A percentile compares a stretch with the other conserved stretches of the same genome.
These are phyloP conservation scores for Gambusia holbrooki DNA, from an alignment of 2,113 vertebrate species.

Conservation along the genomic window DNA sequence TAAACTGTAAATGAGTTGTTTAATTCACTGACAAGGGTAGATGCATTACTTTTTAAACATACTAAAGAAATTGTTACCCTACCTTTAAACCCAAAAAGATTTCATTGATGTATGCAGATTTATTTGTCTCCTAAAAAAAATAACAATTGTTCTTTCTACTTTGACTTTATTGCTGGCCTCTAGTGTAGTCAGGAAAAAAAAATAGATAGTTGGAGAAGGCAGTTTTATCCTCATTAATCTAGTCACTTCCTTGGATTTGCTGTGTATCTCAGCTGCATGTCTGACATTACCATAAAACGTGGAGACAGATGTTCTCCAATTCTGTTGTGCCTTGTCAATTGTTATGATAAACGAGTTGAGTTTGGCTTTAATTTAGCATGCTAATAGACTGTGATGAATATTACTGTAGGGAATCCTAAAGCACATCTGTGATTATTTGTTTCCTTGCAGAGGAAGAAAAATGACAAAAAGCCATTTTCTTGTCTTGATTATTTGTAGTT, in stretches of 20 bases:
- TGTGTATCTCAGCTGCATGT: constrained; percentile 1
- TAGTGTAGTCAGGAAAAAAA: background rate
- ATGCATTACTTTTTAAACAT: background rate
- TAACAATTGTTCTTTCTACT: no score
- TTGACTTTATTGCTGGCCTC: background rate
- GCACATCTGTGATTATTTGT: constrained; percentile 37
- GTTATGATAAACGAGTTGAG: constrained; percentile 34
- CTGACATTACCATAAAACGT: constrained; percentile 14
- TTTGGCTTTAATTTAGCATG: constrained; percentile 43
- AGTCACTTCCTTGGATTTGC: background rate
- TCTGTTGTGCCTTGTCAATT: constrained; percentile 27
- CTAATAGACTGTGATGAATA: constrained; percentile 46
- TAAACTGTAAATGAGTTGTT: background rate
- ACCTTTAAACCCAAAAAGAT: background rate
- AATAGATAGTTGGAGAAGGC: no score
- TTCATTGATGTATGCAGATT: background rate
- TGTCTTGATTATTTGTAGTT: constrained; percentile 24
- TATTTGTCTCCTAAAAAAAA: background rate
- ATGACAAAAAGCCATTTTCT: constrained; percentile 25
- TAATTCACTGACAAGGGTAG: background rate
- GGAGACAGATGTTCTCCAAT: constrained; percentile 20
- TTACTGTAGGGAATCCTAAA: constrained; percentile 35
- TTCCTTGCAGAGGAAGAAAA: constrained; percentile 38
- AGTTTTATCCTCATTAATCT: background rate
- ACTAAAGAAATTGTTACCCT: background rate